Evolutionary conservation across 2,888 invertebrate species (phyloP).

Genomic region (Parapristionchus giblindavisi): DNA sequence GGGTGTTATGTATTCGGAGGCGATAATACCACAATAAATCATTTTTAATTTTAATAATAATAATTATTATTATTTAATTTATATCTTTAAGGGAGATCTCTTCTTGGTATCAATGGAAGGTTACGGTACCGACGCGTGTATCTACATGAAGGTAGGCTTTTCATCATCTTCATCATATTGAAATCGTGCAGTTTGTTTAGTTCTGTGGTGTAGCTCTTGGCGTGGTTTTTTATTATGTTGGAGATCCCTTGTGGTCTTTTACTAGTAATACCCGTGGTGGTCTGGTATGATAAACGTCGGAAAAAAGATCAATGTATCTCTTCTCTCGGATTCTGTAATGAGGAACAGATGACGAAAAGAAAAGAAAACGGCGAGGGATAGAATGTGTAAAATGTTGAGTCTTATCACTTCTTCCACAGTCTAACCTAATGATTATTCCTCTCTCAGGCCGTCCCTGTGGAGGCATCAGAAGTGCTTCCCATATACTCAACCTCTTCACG

Average conservation of each 20-base stretch:
- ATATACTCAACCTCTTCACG: constrained; percentile 88
- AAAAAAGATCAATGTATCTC: neutral
- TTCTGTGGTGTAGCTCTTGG: neutral
- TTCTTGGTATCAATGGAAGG: constrained; percentile 93
- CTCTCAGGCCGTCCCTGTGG: constrained; percentile 87
- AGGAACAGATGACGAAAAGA: too few species aligned
- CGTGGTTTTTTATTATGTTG: neutral
- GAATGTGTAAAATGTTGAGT: too few species aligned
- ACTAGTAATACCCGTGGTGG: too few species aligned
- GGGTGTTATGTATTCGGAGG: too few species aligned
- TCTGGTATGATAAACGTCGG: neutral
- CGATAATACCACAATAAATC: too few species aligned
- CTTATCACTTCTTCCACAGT: too few species aligned
- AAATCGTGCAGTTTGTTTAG: neutral
- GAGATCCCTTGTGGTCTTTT: neutral
- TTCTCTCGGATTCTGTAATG: too few species aligned
- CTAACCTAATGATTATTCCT: neutral
- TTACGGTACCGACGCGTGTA: constrained; percentile 92
- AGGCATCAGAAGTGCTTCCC: constrained; percentile 94
- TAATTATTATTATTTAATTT: too few species aligned
- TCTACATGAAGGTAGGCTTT: constrained; percentile 87
- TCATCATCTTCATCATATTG: constrained; percentile 8
- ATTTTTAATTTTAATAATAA: too few species aligned
- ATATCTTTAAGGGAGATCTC: constrained; percentile 87
- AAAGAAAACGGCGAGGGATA: too few species aligned